Evolutionary conservation across 2,797 vertebrate species (phyloP).

Genomic region (Mycteria americana): DNA sequence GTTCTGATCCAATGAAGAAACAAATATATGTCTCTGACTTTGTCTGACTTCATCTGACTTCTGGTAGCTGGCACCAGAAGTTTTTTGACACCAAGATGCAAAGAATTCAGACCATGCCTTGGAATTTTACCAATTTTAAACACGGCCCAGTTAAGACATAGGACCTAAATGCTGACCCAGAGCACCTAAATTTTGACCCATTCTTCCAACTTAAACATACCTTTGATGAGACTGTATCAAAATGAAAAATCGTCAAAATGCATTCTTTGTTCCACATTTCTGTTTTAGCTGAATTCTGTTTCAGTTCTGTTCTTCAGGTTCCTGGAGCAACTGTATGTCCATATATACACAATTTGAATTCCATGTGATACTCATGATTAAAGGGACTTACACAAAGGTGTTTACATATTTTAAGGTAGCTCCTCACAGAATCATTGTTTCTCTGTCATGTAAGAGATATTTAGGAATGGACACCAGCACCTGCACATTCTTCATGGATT

Average conservation of each 20-base stretch:
- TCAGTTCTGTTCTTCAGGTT: background rate
- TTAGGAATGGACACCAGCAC: background rate
- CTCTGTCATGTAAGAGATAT: background rate
- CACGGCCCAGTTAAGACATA: background rate
- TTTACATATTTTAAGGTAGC: background rate
- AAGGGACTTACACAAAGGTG: background rate
- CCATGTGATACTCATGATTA: accelerated
- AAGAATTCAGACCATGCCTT: background rate
- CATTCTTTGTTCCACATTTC: background rate
- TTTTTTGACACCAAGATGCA: background rate
- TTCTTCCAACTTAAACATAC: background rate
- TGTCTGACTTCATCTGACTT: background rate
- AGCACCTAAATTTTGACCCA: background rate
- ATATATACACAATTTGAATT: background rate
- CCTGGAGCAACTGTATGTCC: background rate
- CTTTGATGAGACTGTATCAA: background rate
- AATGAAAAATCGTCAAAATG: background rate
- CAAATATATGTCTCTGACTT: background rate
- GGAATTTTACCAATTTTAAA: background rate
- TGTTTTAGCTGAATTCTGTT: background rate
- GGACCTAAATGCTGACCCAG: background rate
- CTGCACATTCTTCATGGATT: background rate
- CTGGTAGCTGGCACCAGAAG: background rate
- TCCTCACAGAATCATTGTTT: background rate
- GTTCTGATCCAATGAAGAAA: background rate